Conservation (phyloP, 2,113 vertebrate species). For the Mixornis gularis region DNA sequence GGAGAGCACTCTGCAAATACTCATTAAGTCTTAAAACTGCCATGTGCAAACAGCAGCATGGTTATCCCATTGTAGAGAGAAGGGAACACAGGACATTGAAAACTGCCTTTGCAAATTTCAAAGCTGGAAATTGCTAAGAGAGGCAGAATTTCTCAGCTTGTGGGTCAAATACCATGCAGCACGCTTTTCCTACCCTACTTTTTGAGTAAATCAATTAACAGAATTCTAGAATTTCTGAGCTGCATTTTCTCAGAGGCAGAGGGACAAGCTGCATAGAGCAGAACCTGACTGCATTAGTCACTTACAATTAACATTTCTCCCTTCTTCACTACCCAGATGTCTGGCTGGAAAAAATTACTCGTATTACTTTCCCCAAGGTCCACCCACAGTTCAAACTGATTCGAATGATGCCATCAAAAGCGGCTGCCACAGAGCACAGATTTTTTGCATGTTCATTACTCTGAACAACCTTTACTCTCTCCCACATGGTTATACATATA, state of each 20-base stretch:
- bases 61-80: neutral
- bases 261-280: neutral
- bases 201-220: neutral
- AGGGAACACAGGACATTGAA: neutral
- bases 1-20: neutral
- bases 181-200: neutral
- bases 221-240: neutral
- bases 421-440: neutral
- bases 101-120: neutral
- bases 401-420: neutral
- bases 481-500: neutral
- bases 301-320: slow-evolving; percentile 6
- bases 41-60: neutral
- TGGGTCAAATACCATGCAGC: neutral
- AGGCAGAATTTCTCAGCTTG: neutral
- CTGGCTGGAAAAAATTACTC: neutral
- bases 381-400: neutral
- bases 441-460: neutral
- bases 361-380: neutral
- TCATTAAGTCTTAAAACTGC: neutral
- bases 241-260: neutral
- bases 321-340: neutral
- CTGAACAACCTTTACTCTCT: neutral
- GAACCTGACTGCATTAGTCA: neutral
- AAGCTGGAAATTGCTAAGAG: neutral